Evolutionary conservation across 2,888 invertebrate species (phyloP).

Genomic region (Trachelus troglodyta): DNA sequence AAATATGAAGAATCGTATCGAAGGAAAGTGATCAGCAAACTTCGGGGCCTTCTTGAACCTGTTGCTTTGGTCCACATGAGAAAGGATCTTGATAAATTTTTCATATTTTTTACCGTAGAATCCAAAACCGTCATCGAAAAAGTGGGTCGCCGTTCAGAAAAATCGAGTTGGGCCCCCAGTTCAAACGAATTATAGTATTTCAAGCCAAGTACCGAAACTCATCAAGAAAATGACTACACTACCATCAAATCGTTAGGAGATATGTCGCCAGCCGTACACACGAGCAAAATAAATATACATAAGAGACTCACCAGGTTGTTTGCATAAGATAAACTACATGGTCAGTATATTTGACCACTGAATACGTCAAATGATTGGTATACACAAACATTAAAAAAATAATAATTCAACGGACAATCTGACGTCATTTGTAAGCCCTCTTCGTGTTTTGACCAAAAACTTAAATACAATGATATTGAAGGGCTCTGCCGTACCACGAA

Average conservation of each 20-base stretch:
- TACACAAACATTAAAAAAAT: neutral
- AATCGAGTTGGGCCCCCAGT: too few species aligned
- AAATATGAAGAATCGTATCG: too few species aligned
- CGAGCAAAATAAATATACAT: neutral
- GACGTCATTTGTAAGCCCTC: neutral
- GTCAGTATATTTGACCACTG: neutral
- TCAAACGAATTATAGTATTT: neutral
- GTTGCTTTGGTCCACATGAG: too few species aligned
- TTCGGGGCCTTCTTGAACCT: too few species aligned
- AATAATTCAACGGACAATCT: neutral
- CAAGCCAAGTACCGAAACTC: neutral
- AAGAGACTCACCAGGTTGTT: neutral
- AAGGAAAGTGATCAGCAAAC: too few species aligned
- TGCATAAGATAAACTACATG: neutral
- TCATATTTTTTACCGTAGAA: too few species aligned
- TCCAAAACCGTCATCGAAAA: too few species aligned
- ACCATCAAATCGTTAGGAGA: neutral
- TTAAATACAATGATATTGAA: neutral
- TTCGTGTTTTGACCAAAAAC: neutral
- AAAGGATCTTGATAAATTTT: too few species aligned
- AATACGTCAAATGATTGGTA: neutral
- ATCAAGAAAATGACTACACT: neutral
- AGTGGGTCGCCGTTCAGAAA: too few species aligned
- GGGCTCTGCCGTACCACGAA: neutral
- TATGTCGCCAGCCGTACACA: neutral